phyloP scores from a whole-genome alignment of 2,888 invertebrate species.

The Lasioglossum figueresi region DNA sequence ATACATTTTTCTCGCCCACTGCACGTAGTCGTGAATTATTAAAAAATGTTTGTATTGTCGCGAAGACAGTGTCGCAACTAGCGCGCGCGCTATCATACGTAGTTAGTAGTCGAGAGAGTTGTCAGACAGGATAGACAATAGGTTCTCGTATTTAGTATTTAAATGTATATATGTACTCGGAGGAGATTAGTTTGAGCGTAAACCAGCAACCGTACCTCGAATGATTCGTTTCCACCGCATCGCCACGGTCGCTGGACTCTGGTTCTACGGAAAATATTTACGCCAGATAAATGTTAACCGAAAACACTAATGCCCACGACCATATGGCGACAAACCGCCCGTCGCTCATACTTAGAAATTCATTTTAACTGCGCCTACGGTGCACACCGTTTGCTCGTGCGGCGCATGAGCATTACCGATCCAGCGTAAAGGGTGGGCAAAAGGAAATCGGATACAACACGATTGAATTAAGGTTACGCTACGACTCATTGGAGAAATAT shows the following conservation, averaged over 20 bases:
- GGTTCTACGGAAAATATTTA: constrained; percentile 67
- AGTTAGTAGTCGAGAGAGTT: constrained; percentile 3
- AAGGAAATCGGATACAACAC: constrained; percentile 61
- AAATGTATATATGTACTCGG: neutral
- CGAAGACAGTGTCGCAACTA: neutral
- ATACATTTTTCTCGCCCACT: constrained; percentile 3
- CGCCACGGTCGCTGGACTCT: constrained; percentile 43
- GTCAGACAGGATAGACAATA: neutral
- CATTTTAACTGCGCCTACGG: constrained; percentile 66
- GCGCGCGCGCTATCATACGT: constrained; percentile 6
- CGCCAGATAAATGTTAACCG: constrained; percentile 64
- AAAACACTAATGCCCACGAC: constrained; percentile 63
- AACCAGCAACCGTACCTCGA: constrained; percentile 49
- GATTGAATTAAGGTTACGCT: constrained; percentile 48
- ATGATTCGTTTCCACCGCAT: constrained; percentile 57
- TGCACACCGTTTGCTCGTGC: constrained; percentile 50
- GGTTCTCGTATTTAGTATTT: neutral
- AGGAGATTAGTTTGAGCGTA: constrained; percentile 1
- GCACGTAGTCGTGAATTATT: neutral
- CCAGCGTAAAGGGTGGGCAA: constrained; percentile 56
- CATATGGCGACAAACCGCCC: constrained; percentile 61
- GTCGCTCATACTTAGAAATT: constrained; percentile 66
- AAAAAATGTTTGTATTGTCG: neutral
- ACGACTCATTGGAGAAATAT: constrained; percentile 14
- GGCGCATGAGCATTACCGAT: constrained; percentile 65